Base-by-base conservation (phyloP, 2,888 invertebrate genomes). In the Leptothorax acervorum region DNA sequence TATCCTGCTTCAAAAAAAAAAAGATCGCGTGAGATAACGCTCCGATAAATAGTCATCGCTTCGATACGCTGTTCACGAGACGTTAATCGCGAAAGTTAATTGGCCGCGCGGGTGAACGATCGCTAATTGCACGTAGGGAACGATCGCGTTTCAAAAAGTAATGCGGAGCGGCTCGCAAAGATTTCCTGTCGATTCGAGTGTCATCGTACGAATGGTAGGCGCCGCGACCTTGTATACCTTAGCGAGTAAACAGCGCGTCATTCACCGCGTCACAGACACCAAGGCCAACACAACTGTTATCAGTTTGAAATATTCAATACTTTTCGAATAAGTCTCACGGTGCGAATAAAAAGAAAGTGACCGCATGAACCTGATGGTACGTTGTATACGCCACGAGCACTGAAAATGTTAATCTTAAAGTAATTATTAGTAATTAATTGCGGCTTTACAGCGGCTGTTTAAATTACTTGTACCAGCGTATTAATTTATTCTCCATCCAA, bases 71-170 rank as follows among this genome's bases (percentile, higher is more conserved):
- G 6, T 65, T 42, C 42, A 12, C 23, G 39, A 42, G 23, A 42
- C 42, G 42, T 65, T 39, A 42, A 65, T 23, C 42, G 42, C 23
- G 42, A 65, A 15, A 65, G 15, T 65, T 65, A 65, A 65, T 65
- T 65, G 23, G 15, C 65, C 9, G 42, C 42, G 8, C 42, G 12
- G 65, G 65, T 45, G 42, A 65, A 65, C 42, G 65, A 42, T 65
- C 65, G 65, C 23, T 65, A 42, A 65, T 65, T 65, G 6, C 42
- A 42, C 6, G 11, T 65, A 23, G 23, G 12, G 1, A 63, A 65
- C 23, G 15, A 42, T 65, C 23, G 42, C 23, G 6, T 35, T 35
- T 35, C 35, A 6, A 35, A 23, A 12, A 65, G 42, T 15, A 65
- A 65, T 1, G 8, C 12, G 65, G 23, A 45, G 42, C 42, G 42